Evolutionary conservation across 2,797 vertebrate genomes (phyloP), one percentile per base, ranked within the genome.

Genomic region (Muraenolepis orangiensis): DNA sequence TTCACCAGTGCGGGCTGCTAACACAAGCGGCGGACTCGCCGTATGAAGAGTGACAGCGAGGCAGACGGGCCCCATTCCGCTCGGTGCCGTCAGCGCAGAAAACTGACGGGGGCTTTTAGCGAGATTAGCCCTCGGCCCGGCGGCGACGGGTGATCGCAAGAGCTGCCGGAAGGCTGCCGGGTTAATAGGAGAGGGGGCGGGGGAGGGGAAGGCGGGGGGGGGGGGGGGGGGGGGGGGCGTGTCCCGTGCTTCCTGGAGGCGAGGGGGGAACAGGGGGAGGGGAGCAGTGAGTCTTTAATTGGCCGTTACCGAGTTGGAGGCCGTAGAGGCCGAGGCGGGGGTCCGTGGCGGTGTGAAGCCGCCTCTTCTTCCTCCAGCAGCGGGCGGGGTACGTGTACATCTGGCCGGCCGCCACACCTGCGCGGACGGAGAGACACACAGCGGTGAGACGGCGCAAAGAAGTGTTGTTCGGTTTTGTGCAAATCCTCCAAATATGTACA

Each of bases 361-460:
- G 93, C 85, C 96, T 96, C 90, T 98, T 99, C 92, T 98, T 99
- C 75, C 96, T 95, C 96, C 97, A 99, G 91, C 97, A 99, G 79
- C 96, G 96, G 75, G 97, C 96, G 18, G 97, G 97, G 85, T 98
- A 98, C 0, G 96, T 97, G 85, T 98, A 98, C 84, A 98, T 94
- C 91, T 98, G 97, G 78, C 96, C 97, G 0, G 96, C 95, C 74
- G 94, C 94, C 36, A 96, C 91, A 64, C 94, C 97, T 98, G 72
- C 26, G 40, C 66, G 66, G 13, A 66, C 6, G 66, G 14, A 69
- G 26, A 70, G 8, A 46, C 28, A 34, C 30, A 69, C 29, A 72
- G 3, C 7, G 28, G 29, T 6, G 57, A 57, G 20, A 57, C 8
- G 20, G 23, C 0, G 8, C 51, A 57, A 23, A 57, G n/a, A 57